Percentiles rank a stretch among this genome's conserved stretches.
These are phyloP conservation scores for Seladonia tumulorum DNA, from an alignment of 2,888 invertebrate species.

Conservation along the genomic window DNA sequence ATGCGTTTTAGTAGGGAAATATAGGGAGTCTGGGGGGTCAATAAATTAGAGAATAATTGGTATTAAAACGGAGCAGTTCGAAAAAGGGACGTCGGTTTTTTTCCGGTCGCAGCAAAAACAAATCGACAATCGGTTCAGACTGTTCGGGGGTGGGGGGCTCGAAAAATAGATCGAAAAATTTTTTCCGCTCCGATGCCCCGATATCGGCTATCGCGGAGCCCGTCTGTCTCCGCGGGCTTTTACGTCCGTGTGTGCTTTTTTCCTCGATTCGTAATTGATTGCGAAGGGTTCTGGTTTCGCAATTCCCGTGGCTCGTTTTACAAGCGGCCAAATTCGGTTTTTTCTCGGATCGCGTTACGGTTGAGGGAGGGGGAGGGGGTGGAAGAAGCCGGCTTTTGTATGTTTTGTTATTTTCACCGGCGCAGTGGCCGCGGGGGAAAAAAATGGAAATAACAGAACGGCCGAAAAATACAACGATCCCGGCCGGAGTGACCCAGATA, in stretches of 20 bases:
- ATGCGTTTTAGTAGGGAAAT: neutral
- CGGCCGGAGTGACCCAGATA: slow-evolving; percentile 6
- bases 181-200: slow-evolving; percentile 2
- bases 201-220: slow-evolving; percentile 9
- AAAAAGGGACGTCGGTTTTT: neutral
- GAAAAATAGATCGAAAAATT: slow-evolving; percentile 9
- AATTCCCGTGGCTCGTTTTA: slow-evolving; percentile 16
- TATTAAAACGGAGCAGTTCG: neutral
- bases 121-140: neutral
- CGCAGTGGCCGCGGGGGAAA: neutral
- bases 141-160: neutral
- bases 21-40: neutral
- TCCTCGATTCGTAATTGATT: slow-evolving; percentile 11
- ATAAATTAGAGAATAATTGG: slow-evolving; percentile 1
- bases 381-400: neutral
- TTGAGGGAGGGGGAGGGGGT: neutral
- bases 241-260: neutral
- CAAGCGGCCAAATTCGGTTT: neutral
- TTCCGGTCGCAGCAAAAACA: neutral
- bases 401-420: neutral
- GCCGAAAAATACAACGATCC: neutral
- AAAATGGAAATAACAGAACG: neutral
- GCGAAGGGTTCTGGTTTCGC: slow-evolving; percentile 11
- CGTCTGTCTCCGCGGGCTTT: neutral
- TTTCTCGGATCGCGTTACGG: neutral